Evolutionary conservation across 2,113 vertebrate species (phyloP).

Genomic region (Gymnorhina tibicen): DNA sequence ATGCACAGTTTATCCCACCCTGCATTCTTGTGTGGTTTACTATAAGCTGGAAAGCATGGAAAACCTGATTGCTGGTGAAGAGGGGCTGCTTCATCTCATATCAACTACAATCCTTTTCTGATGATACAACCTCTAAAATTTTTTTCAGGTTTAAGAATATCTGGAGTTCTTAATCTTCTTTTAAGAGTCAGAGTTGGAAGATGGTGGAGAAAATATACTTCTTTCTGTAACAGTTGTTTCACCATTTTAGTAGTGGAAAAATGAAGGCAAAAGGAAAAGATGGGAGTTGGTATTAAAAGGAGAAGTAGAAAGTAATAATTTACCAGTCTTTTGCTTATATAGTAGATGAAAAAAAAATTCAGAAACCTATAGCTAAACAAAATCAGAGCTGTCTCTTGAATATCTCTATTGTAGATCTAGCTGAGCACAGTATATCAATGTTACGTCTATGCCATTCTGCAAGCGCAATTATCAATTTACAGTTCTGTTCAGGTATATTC

Average conservation of each 20-base stretch:
- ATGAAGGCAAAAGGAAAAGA: background rate
- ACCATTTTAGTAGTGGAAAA: background rate
- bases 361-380: background rate
- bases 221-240: background rate
- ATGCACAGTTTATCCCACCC: background rate
- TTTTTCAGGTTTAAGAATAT: background rate
- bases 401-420: background rate
- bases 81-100: background rate
- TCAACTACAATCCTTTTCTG: background rate
- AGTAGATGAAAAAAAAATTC: background rate
- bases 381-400: background rate
- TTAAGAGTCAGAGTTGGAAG: background rate
- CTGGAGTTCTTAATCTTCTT: background rate
- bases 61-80: background rate
- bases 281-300: background rate
- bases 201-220: background rate
- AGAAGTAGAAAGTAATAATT: background rate
- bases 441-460: background rate
- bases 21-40: background rate
- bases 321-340: background rate
- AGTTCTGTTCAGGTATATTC: background rate
- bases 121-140: background rate
- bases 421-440: background rate
- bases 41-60: background rate
- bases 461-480: background rate